Percentiles rank a stretch among this genome's conserved stretches.
Evolutionary conservation across 2,888 invertebrate species (phyloP).

Genomic region (Eristalinus sepulchralis): DNA sequence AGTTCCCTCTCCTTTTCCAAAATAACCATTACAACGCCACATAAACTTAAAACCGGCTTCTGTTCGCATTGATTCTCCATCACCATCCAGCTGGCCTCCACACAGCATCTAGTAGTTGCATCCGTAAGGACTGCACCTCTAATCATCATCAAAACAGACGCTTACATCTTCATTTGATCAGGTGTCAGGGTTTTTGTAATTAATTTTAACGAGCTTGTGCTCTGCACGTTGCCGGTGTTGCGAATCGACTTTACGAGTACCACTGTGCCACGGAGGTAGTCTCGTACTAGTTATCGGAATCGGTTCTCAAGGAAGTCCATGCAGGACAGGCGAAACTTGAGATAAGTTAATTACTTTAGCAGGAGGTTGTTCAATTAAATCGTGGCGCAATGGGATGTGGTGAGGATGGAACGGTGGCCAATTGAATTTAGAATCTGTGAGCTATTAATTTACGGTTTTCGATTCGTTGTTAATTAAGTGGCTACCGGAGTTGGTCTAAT

Average conservation of each 20-base stretch:
- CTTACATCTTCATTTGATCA: slow-evolving; percentile 19
- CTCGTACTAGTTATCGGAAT: not conserved
- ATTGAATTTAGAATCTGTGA: not conserved
- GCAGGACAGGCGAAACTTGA: not conserved
- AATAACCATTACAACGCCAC: not conserved
- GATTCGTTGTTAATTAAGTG: not conserved
- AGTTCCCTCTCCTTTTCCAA: not conserved
- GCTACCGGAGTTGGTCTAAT: not conserved
- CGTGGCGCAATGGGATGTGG: not conserved
- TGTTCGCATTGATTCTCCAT: not conserved
- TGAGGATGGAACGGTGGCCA: not conserved
- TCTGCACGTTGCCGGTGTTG: not conserved
- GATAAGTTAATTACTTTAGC: not conserved
- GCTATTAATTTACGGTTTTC: not conserved
- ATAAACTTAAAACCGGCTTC: no score
- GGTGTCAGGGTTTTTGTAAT: slow-evolving; percentile 1
- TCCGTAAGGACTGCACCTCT: not conserved
- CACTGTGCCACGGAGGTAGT: not conserved
- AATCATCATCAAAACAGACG: not conserved
- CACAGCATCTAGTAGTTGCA: not conserved
- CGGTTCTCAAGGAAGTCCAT: not conserved
- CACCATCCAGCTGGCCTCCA: not conserved
- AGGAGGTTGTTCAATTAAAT: not conserved
- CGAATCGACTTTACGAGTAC: slow-evolving; percentile 9
- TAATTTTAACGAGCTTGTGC: not conserved